Evolutionary conservation across 1,140 invertebrate species (phyloP), one percentile per base, ranked within the genome.

Genomic region (Polyergus mexicanus): DNA sequence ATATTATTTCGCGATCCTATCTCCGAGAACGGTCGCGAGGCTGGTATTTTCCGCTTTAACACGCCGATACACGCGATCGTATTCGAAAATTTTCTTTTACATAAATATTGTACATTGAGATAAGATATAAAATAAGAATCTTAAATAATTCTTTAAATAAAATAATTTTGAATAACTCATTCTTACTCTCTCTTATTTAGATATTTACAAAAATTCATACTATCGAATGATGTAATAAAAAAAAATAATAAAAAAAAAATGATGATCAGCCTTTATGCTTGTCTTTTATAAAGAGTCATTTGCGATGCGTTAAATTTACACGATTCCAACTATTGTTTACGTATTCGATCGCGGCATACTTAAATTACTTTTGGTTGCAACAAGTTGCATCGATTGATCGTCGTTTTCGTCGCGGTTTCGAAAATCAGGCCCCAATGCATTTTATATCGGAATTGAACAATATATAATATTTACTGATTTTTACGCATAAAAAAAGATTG

Each of bases 391-490:
- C 72, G 84, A 54, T 76, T 47, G 62, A 65, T 58, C 76, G 65
- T 41, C 47, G n/a, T 88, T 87, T 87, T 74, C 66, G 66, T 88
- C 38, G 65, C 86, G 75, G 2, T 75, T 85, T 81, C 86, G 69
- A 85, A 85, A 89, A 87, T 85, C 80, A 87, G 66, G 69, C 19
- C 69, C 19, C 69, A 56, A 76, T 80, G 35, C n/a, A 22, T 65
- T 71, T 65, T 71, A 28, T 10, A 28, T 10, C 38, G 16, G 2
- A 72, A 0, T 58, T 35, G 19, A 7, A 19, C 6, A 25, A 22
- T 60, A 60, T 28, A 13, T 60, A 60, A 51, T 51, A 19, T 51
- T 51, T 51, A 19, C 3, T 47, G 7, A 8, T 13, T 47, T 47
- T 47, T 51, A 5, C 3, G 44, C 11, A 51, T 51, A 51, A 51